Conservation (phyloP, 2,113 vertebrate genomes). For the Ptilonorhynchus violaceus region DNA sequence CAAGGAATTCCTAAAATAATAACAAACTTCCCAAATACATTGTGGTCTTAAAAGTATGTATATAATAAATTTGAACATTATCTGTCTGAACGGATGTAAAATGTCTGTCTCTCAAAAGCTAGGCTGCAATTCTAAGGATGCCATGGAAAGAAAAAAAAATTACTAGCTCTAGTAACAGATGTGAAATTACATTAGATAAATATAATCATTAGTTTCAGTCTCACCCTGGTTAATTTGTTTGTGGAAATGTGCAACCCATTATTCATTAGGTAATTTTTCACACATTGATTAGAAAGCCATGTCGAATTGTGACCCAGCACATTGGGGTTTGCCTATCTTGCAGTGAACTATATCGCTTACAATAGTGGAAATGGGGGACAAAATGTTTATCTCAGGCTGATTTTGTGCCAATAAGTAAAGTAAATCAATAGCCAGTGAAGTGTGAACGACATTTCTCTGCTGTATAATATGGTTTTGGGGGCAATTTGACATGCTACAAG, state of each 20-base stretch:
- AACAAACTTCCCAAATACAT: background rate
- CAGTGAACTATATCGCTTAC: conserved; percentile 80
- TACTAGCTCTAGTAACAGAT: conserved; percentile 84
- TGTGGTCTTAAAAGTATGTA: background rate
- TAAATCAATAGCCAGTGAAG: conserved; percentile 98
- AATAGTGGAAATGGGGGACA: conserved; percentile 87
- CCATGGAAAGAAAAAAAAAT: conserved; percentile 72
- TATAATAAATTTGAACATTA: conserved; percentile 44
- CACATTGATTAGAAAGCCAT: conserved; percentile 92
- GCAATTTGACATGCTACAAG: conserved; percentile 86
- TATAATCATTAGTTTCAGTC: conserved; percentile 98
- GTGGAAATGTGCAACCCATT: conserved; percentile 97
- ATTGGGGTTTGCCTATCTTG: conserved; percentile 87
- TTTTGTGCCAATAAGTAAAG: conserved; percentile 94
- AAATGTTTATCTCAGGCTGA: conserved; percentile 94
- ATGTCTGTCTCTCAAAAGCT: conserved; percentile 60
- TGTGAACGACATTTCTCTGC: conserved; percentile 95
- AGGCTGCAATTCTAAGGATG: conserved; percentile 71
- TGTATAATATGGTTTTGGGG: conserved; percentile 86
- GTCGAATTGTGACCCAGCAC: conserved; percentile 90
- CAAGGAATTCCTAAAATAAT: background rate
- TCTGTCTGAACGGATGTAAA: conserved; percentile 60
- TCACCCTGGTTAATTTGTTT: conserved; percentile 99
- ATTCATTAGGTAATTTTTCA: conserved; percentile 99
- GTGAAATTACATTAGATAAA: conserved; percentile 99